Evolutionary conservation across 2,113 vertebrate genomes (phyloP).

Genomic region (Bostrychus sinensis): DNA sequence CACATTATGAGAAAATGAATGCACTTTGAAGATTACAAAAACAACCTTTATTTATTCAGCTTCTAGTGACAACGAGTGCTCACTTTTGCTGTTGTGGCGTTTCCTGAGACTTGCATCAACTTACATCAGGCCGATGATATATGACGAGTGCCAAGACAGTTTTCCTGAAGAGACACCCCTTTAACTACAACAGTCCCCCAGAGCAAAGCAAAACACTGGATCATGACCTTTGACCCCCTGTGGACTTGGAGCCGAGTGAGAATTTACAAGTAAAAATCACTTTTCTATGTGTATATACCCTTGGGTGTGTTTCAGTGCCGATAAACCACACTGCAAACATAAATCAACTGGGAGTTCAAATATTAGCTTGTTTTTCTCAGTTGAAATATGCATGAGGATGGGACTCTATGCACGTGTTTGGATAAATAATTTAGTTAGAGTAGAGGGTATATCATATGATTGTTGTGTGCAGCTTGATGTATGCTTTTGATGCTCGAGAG

Average conservation of each 20-base stretch:
- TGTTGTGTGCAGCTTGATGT: constrained; percentile 4
- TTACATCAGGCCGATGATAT: neutral
- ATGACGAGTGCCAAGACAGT: neutral
- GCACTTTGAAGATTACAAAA: neutral
- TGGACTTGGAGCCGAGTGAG: constrained; percentile 5
- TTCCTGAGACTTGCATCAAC: neutral
- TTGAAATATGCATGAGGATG: constrained; percentile 29
- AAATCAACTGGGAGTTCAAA: constrained; percentile 21
- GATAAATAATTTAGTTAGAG: constrained; percentile 44
- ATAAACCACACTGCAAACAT: constrained; percentile 30
- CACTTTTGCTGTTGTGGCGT: constrained; percentile 13
- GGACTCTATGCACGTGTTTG: constrained; percentile 24
- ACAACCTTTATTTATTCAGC: neutral
- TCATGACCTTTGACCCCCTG: constrained; percentile 24
- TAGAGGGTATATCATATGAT: constrained; percentile 18
- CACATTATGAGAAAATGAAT: neutral
- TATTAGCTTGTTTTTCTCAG: constrained; percentile 26
- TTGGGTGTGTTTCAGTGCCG: constrained; percentile 23
- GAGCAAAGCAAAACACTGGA: constrained; percentile 6
- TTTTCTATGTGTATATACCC: constrained; percentile 19
- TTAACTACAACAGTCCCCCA: neutral
- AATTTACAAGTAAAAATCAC: constrained; percentile 17
- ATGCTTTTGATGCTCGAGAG: constrained; percentile 13
- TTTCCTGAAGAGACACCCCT: constrained; percentile 6
- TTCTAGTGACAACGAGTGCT: neutral